phyloP scores from a whole-genome alignment of 2,888 invertebrate genomes.

The Ametastegia equiseti region DNA sequence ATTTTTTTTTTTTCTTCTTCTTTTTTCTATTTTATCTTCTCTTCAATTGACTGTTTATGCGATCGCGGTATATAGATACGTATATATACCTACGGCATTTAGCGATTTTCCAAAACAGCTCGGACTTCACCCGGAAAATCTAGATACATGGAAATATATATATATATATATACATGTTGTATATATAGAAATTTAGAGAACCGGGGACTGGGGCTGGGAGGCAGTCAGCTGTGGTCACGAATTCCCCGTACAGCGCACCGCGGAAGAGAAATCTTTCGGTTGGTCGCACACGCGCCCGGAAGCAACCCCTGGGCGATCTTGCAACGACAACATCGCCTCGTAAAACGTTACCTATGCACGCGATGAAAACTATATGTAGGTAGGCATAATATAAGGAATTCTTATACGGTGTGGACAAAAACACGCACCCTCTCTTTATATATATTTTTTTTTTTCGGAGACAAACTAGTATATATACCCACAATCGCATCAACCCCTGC shows the following conservation, averaged over 20 bases:
- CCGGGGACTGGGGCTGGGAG: background rate
- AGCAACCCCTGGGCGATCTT: conserved; percentile 28
- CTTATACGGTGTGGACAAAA: background rate
- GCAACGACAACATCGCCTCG: conserved; percentile 26
- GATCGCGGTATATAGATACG: too few species aligned
- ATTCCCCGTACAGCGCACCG: background rate
- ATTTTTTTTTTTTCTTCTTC: too few species aligned
- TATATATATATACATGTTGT: too few species aligned
- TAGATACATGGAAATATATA: too few species aligned
- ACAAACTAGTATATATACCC: too few species aligned
- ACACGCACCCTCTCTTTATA: conserved; percentile 29
- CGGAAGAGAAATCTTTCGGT: conserved; percentile 36
- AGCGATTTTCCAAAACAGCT: background rate
- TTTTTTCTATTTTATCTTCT: too few species aligned
- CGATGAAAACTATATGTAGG: conserved; percentile 31
- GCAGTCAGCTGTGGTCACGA: conserved; percentile 40
- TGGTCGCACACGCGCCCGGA: conserved; percentile 21
- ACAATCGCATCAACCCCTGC: too few species aligned
- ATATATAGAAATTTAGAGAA: too few species aligned
- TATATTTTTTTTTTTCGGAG: background rate
- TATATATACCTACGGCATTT: too few species aligned
- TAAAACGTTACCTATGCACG: conserved; percentile 33
- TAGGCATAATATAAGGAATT: background rate
- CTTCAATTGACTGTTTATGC: too few species aligned
- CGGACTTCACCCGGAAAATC: background rate